A percentile compares a stretch with the other conserved stretches of the same genome.
Evolutionary conservation across 2,888 invertebrate species (phyloP).

Genomic region (Sussaba pulchella): DNA sequence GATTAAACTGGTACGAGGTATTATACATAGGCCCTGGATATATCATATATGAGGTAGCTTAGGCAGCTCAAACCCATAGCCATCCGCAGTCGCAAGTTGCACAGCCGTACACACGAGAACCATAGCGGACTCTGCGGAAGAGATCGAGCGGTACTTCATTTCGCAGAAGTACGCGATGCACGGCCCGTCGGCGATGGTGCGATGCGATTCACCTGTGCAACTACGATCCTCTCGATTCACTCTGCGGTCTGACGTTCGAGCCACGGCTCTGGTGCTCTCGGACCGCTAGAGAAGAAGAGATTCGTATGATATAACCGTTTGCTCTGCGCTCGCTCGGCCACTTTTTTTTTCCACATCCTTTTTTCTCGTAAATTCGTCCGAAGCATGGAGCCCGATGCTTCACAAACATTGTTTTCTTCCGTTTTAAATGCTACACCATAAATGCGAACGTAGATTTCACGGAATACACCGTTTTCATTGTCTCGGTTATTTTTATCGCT

Average conservation of each 20-base stretch:
- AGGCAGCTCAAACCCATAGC: not conserved
- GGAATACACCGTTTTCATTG: no score
- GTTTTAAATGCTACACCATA: not conserved
- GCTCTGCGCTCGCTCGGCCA: not conserved
- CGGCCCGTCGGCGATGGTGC: conserved; percentile 25
- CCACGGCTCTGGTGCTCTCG: not conserved
- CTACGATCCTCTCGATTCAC: conserved; percentile 37
- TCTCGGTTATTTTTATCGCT: no score
- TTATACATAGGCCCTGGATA: no score
- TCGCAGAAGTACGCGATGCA: conserved; percentile 53
- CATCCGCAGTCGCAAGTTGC: conserved; percentile 53
- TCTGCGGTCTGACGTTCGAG: conserved; percentile 8
- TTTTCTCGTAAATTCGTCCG: no score
- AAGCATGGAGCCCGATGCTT: no score
- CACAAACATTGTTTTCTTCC: not conserved
- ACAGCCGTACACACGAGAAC: conserved; percentile 22
- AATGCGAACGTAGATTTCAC: not conserved
- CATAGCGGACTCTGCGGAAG: not conserved
- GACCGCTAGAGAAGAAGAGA: conserved; percentile 9
- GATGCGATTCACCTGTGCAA: conserved; percentile 35
- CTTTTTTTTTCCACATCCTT: not conserved
- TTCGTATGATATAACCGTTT: not conserved
- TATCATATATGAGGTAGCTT: no score
- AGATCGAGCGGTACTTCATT: conserved; percentile 62
- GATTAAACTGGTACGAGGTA: no score